Base-by-base conservation (phyloP, 2,888 invertebrate species). In the Gortyna flavago region DNA sequence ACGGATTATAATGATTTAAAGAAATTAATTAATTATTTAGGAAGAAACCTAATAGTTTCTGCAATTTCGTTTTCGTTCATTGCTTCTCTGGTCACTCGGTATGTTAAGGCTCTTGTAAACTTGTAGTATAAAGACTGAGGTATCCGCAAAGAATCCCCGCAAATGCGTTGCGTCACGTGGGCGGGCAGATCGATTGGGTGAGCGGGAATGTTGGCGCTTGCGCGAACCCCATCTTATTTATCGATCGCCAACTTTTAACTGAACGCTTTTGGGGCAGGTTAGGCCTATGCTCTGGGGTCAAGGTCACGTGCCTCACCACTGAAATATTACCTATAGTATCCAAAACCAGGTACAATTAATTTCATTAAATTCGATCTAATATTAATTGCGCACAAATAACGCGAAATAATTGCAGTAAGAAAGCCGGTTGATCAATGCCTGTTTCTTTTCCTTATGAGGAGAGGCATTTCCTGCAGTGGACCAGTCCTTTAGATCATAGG, bases 241-340 rank as follows among this genome's bases (percentile, higher is more conserved):
- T 96, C 96, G 96, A 96, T 94, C 96, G 92, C 90, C 86, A 93
- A 95, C 94, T 95, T 95, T 93, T 93, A 92, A 94, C 93, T 92
- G 92, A 93, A 94, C 94, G 93, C 95, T 95, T 96, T 96, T 97
- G 96, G 95, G 97, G 96, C 97, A 97, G 96, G 97, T 97, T 97
- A 96, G 96, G 97, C 96, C 96, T 96, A 95, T 94, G 92, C 93
- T 94, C 95, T 93, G 93, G 94, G 96, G 96, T 97, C 97, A 97
- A 97, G 97, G 97, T 96, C 96, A 96, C 93, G 93, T 90, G 79
- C 79, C 72, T 72, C 82, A 85, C 84, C 78, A 86, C 82, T 88
- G 80, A 85, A 89, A 86, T 86, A 80, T 78, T 84, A 70, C 83
- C 83, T 81, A 80, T 79, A 86, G 79, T 73, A 79, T 71, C 16